phyloP scores from a whole-genome alignment of 2,113 vertebrate genomes.

The Kobus ellipsiprymnus region DNA sequence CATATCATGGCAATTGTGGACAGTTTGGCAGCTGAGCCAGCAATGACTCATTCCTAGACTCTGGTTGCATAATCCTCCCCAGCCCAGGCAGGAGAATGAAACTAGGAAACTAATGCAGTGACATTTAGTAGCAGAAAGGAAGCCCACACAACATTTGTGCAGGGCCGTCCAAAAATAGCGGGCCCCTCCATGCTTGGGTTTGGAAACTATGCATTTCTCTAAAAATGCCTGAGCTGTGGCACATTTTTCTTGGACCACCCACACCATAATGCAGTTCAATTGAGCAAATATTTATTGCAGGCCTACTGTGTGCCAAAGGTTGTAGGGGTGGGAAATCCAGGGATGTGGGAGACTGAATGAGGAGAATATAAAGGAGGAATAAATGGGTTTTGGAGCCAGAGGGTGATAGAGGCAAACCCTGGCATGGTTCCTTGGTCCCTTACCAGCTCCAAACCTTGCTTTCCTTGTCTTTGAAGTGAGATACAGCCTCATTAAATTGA shows the following conservation, averaged over 20 bases:
- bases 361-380: background rate
- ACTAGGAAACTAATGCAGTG: conserved; percentile 59
- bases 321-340: background rate
- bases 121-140: conserved; percentile 72
- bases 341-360: fast-evolving
- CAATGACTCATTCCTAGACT: conserved; percentile 57
- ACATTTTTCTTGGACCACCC: conserved; percentile 39
- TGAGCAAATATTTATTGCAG: background rate
- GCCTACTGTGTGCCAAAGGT: background rate
- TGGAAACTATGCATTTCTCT: conserved; percentile 31
- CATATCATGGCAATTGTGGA: conserved; percentile 23
- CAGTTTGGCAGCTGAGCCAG: conserved; percentile 39
- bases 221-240: conserved; percentile 8
- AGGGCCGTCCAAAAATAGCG: conserved; percentile 62
- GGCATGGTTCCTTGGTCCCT: background rate
- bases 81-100: conserved; percentile 52
- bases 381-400: background rate
- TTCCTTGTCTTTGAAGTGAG: background rate
- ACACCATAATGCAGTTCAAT: background rate
- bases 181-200: conserved; percentile 24
- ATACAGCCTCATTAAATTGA: too few species aligned
- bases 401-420: background rate
- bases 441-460: background rate
- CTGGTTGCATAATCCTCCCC: conserved; percentile 63
- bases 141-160: conserved; percentile 71